Conservation (phyloP, 2,888 invertebrate species). For the Danaus chrysippus region DNA sequence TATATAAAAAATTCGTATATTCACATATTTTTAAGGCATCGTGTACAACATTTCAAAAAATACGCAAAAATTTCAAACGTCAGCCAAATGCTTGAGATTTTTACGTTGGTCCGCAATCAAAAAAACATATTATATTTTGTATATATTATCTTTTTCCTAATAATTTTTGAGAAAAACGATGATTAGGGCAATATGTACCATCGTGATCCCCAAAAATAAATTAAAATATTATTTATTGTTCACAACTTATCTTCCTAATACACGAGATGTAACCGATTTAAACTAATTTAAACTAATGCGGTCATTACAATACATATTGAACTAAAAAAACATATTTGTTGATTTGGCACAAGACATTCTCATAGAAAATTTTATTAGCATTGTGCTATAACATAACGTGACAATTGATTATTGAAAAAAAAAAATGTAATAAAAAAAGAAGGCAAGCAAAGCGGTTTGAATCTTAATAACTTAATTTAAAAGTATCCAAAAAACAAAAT, state of each 20-base stretch:
- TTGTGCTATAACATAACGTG: not conserved
- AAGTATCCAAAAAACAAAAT: slow-evolving; percentile 6
- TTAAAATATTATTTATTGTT: not conserved
- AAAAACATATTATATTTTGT: slow-evolving; percentile 5
- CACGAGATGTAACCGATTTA: slow-evolving; percentile 10
- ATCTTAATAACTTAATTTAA: not conserved
- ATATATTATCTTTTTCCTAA: not conserved
- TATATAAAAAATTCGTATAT: slow-evolving; percentile 57
- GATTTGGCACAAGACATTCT: not conserved
- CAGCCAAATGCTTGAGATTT: slow-evolving; percentile 75
- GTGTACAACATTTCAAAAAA: slow-evolving; percentile 32
- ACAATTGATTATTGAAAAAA: not conserved
- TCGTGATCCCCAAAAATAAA: slow-evolving; percentile 30
- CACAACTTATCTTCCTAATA: slow-evolving; percentile 1
- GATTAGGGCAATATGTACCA: slow-evolving; percentile 36
- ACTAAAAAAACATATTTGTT: not conserved
- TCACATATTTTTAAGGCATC: slow-evolving; percentile 62
- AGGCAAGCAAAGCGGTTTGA: not conserved
- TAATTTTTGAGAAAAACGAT: slow-evolving; percentile 33
- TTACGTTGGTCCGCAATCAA: slow-evolving; percentile 42
- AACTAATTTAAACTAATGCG: slow-evolving; percentile 24
- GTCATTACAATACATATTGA: slow-evolving; percentile 18
- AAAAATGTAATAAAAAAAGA: not conserved
- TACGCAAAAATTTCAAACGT: slow-evolving; percentile 70
- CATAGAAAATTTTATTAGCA: not conserved